Base-by-base conservation (phyloP, 1,140 invertebrate genomes). In the Aphelenchoides avenae region DNA sequence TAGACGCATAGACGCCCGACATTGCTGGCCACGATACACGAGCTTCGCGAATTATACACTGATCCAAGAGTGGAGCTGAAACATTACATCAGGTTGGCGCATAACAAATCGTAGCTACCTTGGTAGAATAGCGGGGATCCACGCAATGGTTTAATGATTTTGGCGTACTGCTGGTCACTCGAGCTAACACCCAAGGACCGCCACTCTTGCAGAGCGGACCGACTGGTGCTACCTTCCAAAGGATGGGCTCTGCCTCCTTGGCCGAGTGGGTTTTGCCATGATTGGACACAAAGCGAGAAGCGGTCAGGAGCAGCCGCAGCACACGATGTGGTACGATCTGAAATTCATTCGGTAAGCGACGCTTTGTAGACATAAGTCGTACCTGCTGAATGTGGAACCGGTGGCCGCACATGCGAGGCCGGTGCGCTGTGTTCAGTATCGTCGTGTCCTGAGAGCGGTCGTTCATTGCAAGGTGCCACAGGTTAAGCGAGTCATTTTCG, bases 11-110 rank as follows among this genome's bases (percentile, higher is more conserved):
- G 79, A 79, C 88, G 87, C 65, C 88, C 84, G 2, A 92, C 92
- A 78, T 98, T 91, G 54, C 91, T 95, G 1, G 94, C 92, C 48
- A 98, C 91, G 80, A 99, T 98, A 78, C 93, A 92, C 1, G 93
- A 91, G 73, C 90, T 94, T 5, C 93, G 91, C 0, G 92, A 96
- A 78, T 96, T 96, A 20, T 89, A 92, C 39, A 91, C 82, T 71
- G 88, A 89, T 24, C 92, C 92, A 29, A 96, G 80, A 0, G 90
- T 89, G 40, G 89, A 91, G 74, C 89, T 93, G 76, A 56, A 81
- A 65, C 2, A 29, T 18, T 13, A 31, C 11, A 5, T 49, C 13
- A 11, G 1, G 24, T 55, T 13, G 9, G 27, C 6, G 56, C 9
- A 63, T 18, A 6, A 18, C 30, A 43, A 61, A 24, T 30, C n/a